Evolutionary conservation across 2,113 vertebrate species (phyloP), one percentile per base, ranked within the genome.

Genomic region (Nanorana parkeri): DNA sequence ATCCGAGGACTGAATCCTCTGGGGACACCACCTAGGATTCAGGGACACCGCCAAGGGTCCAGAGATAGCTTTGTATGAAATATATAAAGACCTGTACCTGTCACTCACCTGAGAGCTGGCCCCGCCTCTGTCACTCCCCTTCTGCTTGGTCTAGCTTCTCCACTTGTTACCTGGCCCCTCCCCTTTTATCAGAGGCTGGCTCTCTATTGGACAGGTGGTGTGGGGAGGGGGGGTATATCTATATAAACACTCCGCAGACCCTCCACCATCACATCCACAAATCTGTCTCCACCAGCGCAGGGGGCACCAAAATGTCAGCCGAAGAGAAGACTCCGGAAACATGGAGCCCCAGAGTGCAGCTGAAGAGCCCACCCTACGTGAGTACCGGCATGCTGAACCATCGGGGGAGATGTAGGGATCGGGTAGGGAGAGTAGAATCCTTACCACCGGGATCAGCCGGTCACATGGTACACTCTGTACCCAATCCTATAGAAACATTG

Each of bases 341-440:
- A 1, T 87, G 86, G 86, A 26, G 82, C 0, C 68, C 8, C 1
- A 72, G 82, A 2, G 52, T 73, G 24, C 78, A 84, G 16, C 65
- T 84, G 10, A 84, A 84, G 32, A 87, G 56, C n/a, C 86, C 86
- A 21, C 84, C 84, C 3, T 85, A 87, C 10, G 86, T 87, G 83
- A 87, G 86, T 84, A 51, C 3, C 21, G 10, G 10, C 41, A 32
- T 32, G 29, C 2, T 32, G 3, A 32, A 5, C 5, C 3, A 32
- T 32, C 5, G 29, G 29, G 29, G 29, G 29, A 2, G 5, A 5
- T 32, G 29, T 5, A 5, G 29, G 29, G 5, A 32, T 32, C 29
- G 2, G 29, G 5, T n/a, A n/a, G n/a, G n/a, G n/a, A n/a, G n/a
- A n/a, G n/a, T n/a, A n/a, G n/a, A n/a, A n/a, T n/a, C n/a, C n/a